phyloP scores from a whole-genome alignment of 2,797 vertebrate genomes.

The Amblyraja radiata region DNA sequence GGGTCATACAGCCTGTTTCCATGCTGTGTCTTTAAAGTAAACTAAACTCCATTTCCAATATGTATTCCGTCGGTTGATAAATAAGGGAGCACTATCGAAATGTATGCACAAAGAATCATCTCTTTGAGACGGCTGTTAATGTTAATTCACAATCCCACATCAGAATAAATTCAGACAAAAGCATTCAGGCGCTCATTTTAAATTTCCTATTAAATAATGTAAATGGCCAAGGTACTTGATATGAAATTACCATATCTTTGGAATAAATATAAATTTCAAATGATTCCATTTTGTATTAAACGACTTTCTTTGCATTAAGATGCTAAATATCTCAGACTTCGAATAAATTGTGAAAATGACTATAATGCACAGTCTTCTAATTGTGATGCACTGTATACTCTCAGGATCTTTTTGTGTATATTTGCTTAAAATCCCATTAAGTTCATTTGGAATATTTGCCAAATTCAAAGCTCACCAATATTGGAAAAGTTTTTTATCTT shows the following conservation, averaged over 20 bases:
- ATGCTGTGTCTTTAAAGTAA: too few species aligned
- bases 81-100: background rate
- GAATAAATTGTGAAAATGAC: background rate
- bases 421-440: background rate
- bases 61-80: background rate
- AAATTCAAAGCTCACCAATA: background rate
- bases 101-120: background rate
- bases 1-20: too few species aligned
- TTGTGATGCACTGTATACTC: background rate
- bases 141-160: background rate
- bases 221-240: background rate
- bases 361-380: background rate
- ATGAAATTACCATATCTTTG: background rate
- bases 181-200: background rate
- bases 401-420: background rate
- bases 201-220: background rate
- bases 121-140: background rate
- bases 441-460: background rate
- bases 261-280: background rate
- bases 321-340: background rate
- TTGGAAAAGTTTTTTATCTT: background rate
- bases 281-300: background rate
- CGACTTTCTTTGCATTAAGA: background rate
- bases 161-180: background rate
- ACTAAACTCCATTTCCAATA: background rate